Evolutionary conservation across 1,140 invertebrate species (phyloP).

Genomic region (Gonioctena quinquepunctata): DNA sequence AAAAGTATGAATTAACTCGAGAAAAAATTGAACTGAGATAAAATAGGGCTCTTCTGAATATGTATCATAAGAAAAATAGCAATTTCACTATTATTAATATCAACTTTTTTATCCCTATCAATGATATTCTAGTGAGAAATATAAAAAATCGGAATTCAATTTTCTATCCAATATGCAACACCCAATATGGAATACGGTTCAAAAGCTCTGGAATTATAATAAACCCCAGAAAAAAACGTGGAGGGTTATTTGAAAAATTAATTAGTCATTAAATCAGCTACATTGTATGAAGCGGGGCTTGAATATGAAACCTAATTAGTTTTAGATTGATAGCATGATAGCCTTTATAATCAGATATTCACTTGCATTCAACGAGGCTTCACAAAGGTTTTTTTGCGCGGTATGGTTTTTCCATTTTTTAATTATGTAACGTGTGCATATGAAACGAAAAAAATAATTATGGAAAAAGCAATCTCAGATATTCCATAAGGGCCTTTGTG

Average conservation of each 20-base stretch:
- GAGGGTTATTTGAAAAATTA: conserved; percentile 32
- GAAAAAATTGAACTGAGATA: too few species aligned
- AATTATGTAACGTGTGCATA: background rate
- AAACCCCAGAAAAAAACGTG: background rate
- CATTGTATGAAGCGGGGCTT: conserved; percentile 30
- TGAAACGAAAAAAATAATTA: background rate
- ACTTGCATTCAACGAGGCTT: conserved; percentile 4
- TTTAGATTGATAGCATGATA: conserved; percentile 36
- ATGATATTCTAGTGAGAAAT: too few species aligned
- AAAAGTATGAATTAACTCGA: too few species aligned
- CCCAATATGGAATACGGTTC: background rate
- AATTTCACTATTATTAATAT: too few species aligned
- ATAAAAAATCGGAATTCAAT: too few species aligned
- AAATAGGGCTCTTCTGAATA: too few species aligned
- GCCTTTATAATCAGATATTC: conserved; percentile 15
- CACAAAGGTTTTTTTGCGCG: conserved; percentile 8
- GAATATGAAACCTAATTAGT: conserved; percentile 42
- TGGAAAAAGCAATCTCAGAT: background rate
- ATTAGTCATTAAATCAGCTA: conserved; percentile 32
- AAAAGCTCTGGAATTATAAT: background rate
- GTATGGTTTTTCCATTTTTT: background rate
- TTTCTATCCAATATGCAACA: too few species aligned
- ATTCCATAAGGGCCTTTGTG: background rate
- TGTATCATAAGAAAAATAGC: too few species aligned
- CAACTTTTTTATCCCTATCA: too few species aligned